Conservation (phyloP, 1,140 invertebrate species). For the Schlechtendalia chinensis region DNA sequence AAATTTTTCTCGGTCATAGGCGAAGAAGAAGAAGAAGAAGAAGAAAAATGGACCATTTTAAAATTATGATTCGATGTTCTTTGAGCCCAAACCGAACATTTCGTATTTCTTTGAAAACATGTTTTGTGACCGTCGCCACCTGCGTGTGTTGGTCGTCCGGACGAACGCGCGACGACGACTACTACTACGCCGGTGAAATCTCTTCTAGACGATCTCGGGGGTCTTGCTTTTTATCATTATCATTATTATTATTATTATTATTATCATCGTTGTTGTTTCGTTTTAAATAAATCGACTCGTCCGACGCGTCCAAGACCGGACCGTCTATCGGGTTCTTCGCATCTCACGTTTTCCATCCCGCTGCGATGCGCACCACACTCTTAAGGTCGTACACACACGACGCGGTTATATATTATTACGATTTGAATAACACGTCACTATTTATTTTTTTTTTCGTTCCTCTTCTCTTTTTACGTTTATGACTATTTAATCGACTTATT, state of each 20-base stretch:
- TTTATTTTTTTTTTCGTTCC: neutral
- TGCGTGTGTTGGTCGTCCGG: too few species aligned
- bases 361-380: slow-evolving; percentile 6
- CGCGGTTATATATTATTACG: neutral
- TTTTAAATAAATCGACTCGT: slow-evolving; percentile 45
- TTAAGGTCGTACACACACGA: neutral
- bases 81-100: too few species aligned
- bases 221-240: slow-evolving; percentile 23
- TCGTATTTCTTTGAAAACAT: too few species aligned
- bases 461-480: slow-evolving; percentile 2
- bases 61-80: too few species aligned
- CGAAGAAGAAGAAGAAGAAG: too few species aligned
- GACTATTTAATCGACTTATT: slow-evolving; percentile 19
- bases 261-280: slow-evolving; percentile 31
- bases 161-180: too few species aligned
- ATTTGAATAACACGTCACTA: slow-evolving; percentile 16
- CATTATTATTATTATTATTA: slow-evolving; percentile 22
- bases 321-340: slow-evolving; percentile 18
- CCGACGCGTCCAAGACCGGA: slow-evolving; percentile 15
- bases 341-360: slow-evolving; percentile 47
- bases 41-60: too few species aligned
- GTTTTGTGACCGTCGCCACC: too few species aligned
- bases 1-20: too few species aligned
- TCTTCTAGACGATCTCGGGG: slow-evolving; percentile 39
- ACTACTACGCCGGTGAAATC: slow-evolving; percentile 2